Evolutionary conservation across 2,888 invertebrate genomes (phyloP).

Genomic region (Venustoraphidia nigricollis): DNA sequence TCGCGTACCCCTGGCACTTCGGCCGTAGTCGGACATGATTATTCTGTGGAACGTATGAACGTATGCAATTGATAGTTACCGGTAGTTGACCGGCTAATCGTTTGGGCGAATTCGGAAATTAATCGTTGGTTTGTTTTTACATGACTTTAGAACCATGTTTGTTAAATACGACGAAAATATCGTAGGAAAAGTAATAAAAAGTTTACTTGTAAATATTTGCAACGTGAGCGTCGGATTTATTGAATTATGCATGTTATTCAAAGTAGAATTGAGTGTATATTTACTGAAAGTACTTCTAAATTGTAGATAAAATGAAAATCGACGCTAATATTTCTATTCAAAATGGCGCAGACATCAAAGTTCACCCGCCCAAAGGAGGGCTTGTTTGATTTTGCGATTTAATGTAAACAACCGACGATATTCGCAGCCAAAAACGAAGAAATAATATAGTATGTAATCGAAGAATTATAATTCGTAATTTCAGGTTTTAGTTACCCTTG

Average conservation of each 20-base stretch:
- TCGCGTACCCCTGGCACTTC: slow-evolving; percentile 42
- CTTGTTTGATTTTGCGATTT: too few relatives aligned
- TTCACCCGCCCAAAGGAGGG: too few relatives aligned
- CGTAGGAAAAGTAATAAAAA: slow-evolving; percentile 6
- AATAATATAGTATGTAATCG: slow-evolving; percentile 2
- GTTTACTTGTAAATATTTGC: slow-evolving; percentile 5
- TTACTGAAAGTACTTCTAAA: too few relatives aligned
- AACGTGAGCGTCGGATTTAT: background rate
- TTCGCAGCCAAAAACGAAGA: slow-evolving; percentile 26
- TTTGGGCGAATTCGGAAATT: slow-evolving; percentile 26
- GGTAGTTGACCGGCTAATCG: slow-evolving; percentile 17
- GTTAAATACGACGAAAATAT: slow-evolving; percentile 1
- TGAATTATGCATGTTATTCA: too few relatives aligned
- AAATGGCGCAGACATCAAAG: too few relatives aligned
- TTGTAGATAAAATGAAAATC: too few relatives aligned
- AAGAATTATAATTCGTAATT: slow-evolving; percentile 5
- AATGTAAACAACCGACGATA: slow-evolving; percentile 20
- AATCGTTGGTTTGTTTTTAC: slow-evolving; percentile 7
- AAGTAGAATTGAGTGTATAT: too few relatives aligned
- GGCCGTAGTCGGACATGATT: slow-evolving; percentile 18
- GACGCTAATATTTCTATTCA: too few relatives aligned
- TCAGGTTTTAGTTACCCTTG: slow-evolving; percentile 6
- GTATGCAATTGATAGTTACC: slow-evolving; percentile 19
- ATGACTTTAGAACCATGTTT: background rate
- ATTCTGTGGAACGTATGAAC: slow-evolving; percentile 27